Evolutionary conservation across 1,140 invertebrate species (phyloP).

Genomic region (Argopecten irradians): DNA sequence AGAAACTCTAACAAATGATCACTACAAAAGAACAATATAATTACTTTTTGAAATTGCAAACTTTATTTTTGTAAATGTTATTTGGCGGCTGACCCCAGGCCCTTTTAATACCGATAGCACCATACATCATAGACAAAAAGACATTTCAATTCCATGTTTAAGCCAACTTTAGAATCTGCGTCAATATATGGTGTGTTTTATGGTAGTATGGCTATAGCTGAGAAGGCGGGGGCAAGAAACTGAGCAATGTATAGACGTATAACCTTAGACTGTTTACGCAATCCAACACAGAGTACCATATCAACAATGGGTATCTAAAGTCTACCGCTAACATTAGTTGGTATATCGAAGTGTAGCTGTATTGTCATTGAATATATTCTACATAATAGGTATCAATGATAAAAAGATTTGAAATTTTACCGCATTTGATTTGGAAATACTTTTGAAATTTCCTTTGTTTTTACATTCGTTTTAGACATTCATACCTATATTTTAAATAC

Average conservation of each 20-base stretch:
- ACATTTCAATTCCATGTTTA: conserved; percentile 10
- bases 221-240: neutral
- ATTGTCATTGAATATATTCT: no score
- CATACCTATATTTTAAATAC: no score
- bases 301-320: neutral
- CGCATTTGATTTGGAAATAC: no score
- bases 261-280: neutral
- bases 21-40: neutral
- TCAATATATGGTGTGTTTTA: neutral
- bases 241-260: neutral
- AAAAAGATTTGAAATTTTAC: no score
- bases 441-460: no score
- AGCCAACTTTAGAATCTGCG: neutral
- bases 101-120: neutral
- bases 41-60: conserved; percentile 23
- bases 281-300: neutral
- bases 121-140: neutral
- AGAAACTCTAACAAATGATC: neutral
- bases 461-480: no score
- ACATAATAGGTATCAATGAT: no score
- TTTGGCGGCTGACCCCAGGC: neutral
- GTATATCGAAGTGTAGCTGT: no score
- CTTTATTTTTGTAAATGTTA: neutral
- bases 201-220: neutral
- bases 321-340: no score